phyloP scores from a whole-genome alignment of 2,888 invertebrate species.

The Oxycera nigricornis region DNA sequence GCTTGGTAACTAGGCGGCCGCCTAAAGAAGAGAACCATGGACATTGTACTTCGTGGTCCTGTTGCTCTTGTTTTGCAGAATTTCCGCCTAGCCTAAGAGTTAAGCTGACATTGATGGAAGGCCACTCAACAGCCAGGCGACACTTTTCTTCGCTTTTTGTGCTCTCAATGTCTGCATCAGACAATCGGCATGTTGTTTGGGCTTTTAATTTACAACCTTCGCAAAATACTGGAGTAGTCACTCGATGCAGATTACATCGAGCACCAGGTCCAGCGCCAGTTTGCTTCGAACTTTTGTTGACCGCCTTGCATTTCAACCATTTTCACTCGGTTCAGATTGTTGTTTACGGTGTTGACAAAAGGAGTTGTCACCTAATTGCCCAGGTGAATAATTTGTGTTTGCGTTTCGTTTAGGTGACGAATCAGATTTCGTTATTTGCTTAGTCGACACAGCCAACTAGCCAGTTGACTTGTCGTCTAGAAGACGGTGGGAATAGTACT shows the following conservation, averaged over 20 bases:
- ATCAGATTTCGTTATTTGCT: conserved; percentile 26
- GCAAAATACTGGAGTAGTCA: conserved; percentile 15
- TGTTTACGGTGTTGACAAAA: conserved; percentile 25
- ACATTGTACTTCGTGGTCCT: not conserved
- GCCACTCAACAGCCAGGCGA: conserved; percentile 2
- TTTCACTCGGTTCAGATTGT: not conserved
- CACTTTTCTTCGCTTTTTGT: not conserved
- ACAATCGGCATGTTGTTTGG: conserved; percentile 22
- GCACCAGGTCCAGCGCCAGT: conserved; percentile 1
- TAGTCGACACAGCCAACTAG: not conserved
- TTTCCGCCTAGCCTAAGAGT: not conserved
- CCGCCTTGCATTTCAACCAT: not conserved
- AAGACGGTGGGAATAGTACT: not conserved
- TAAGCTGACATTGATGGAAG: conserved; percentile 31
- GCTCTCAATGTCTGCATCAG: not conserved
- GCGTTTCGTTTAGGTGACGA: conserved; percentile 25
- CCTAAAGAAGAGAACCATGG: not conserved
- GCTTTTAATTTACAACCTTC: conserved; percentile 28
- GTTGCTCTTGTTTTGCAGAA: not conserved
- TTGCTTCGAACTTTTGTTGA: not conserved
- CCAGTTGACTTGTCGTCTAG: too few species aligned
- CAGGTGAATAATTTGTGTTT: conserved; percentile 39
- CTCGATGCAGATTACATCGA: not conserved
- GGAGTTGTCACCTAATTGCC: conserved; percentile 37
- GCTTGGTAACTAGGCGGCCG: not conserved